Evolutionary conservation across 2,888 invertebrate genomes (phyloP), one percentile per base, ranked within the genome.

Genomic region (Eupelmus urozonus): DNA sequence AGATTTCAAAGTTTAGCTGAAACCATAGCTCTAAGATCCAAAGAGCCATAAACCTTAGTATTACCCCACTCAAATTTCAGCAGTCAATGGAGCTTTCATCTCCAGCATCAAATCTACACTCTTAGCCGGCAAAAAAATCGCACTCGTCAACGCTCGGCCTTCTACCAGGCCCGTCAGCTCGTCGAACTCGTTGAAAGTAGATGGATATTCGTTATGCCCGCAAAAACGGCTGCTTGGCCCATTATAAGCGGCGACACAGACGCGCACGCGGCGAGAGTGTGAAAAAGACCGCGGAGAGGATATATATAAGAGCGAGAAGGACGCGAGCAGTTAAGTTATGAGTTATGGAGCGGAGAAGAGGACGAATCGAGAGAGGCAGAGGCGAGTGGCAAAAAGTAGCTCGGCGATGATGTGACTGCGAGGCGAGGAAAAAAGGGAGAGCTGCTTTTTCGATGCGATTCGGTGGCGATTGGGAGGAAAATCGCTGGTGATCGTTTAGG

Each of bases 271-370:
- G 62, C 29, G 59, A 71, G 72, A 53, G 72, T 29, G 71, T 34
- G 67, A 72, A 75, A 76, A 74, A 79, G 73, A 78, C 82, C 66
- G 11, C 16, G 49, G 76, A 82, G 82, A 81, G 79, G 81, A 49
- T n/a, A 16, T 49, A 78, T 74, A 77, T 40, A 76, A 81, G 79
- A 69, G 78, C 59, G 78, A 75, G 75, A 79, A 80, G 79, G 79
- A 77, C 70, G 72, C n/a, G 78, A 85, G 88, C 88, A 87, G 89
- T 89, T 89, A 88, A 85, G 84, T 87, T 88, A 88, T 89, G 89
- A 89, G 87, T 89, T 89, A 89, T 87, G 88, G 86, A 49, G 34
- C 40, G 40, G 23, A 23, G 85, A 87, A 73, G 69, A 63, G 60
- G 74, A 67, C 72, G 80, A 73, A 75, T 51, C 40, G 71, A 62